These are phyloP conservation scores for Trissolcus japonicus DNA, from an alignment of 2,888 invertebrate genomes.

Conservation along the genomic window DNA sequence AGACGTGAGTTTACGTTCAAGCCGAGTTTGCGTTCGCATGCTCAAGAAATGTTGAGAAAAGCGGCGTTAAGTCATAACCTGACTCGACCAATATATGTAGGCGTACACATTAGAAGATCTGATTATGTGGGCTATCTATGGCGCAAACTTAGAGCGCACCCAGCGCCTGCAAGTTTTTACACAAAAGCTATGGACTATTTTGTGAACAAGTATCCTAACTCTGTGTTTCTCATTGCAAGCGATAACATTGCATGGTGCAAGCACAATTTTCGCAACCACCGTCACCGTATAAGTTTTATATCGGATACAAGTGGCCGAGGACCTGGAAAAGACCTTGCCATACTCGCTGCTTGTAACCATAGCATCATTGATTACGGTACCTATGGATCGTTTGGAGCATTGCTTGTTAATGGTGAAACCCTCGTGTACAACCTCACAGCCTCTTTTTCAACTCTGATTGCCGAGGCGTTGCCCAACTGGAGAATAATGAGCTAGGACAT, in stretches of 20 bases:
- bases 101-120: conserved; percentile 79
- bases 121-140: conserved; percentile 79
- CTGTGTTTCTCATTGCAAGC: conserved; percentile 74
- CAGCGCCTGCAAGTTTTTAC: conserved; percentile 73
- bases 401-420: conserved; percentile 75
- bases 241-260: conserved; percentile 76
- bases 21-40: conserved; percentile 76
- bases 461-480: conserved; percentile 73
- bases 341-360: conserved; percentile 75
- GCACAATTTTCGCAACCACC: conserved; percentile 68
- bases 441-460: conserved; percentile 72
- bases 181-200: conserved; percentile 74
- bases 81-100: conserved; percentile 75
- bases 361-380: conserved; percentile 76
- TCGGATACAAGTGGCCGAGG: conserved; percentile 69
- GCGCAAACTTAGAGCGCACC: conserved; percentile 76
- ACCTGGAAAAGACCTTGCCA: conserved; percentile 74
- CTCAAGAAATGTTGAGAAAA: conserved; percentile 75
- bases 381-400: conserved; percentile 75
- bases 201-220: conserved; percentile 70
- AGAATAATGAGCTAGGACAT: conserved; percentile 70
- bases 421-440: conserved; percentile 73
- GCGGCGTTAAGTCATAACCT: conserved; percentile 66
- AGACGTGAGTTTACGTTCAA: conserved; percentile 79
- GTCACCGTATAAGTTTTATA: conserved; percentile 68